phyloP scores from a whole-genome alignment of 2,797 vertebrate genomes.

The Bovichtus variegatus region DNA sequence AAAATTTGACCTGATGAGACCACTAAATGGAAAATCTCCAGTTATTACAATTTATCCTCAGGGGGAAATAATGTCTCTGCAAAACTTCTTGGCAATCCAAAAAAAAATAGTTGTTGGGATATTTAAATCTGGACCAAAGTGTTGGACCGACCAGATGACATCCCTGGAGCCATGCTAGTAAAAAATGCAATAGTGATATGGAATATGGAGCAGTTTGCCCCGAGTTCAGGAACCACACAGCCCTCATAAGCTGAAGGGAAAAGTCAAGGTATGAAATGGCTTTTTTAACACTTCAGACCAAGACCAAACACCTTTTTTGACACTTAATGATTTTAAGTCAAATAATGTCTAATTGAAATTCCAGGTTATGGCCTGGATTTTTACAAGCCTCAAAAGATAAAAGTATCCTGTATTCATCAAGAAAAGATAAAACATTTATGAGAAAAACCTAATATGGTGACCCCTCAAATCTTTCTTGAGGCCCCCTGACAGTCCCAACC shows the following conservation, averaged over 20 bases:
- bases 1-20: not conserved
- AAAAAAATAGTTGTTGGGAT: not conserved
- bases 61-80: not conserved
- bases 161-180: not conserved
- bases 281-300: too few relatives aligned
- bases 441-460: not conserved
- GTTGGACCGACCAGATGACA: not conserved
- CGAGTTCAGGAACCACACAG: not conserved
- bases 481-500: not conserved
- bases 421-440: not conserved
- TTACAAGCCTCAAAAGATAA: not conserved
- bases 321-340: too few relatives aligned
- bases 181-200: not conserved
- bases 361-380: too few relatives aligned
- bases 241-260: not conserved
- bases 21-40: not conserved
- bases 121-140: not conserved
- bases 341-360: too few relatives aligned
- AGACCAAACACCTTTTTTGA: too few relatives aligned
- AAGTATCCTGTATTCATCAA: not conserved
- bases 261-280: not conserved
- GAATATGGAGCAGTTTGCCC: not conserved
- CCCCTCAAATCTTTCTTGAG: not conserved
- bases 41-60: not conserved
- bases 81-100: not conserved